These are phyloP conservation scores for Diprion similis DNA, from an alignment of 1,140 invertebrate genomes.

Conservation along the genomic window DNA sequence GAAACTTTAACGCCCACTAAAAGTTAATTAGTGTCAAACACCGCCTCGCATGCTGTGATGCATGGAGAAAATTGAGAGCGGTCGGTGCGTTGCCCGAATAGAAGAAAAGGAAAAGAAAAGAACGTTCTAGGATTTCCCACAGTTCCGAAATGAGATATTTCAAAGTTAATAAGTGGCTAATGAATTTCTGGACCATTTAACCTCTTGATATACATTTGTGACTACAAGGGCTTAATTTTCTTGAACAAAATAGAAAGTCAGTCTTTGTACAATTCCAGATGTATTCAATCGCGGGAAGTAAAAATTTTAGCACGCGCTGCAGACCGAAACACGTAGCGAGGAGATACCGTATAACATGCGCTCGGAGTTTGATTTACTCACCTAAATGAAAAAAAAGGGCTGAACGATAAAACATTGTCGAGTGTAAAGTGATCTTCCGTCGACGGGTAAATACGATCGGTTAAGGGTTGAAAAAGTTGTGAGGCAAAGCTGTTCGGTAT, in stretches of 20 bases:
- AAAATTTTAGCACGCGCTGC: too few species aligned
- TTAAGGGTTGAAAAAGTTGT: background rate
- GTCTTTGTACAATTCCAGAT: too few species aligned
- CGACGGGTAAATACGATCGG: background rate
- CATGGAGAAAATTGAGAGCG: background rate
- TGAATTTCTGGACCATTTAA: background rate
- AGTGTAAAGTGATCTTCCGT: background rate
- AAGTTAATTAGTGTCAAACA: slow-evolving; percentile 8
- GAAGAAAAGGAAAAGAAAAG: background rate
- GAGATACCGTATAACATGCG: too few species aligned
- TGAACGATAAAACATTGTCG: background rate
- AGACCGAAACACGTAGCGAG: too few species aligned
- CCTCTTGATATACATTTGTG: background rate
- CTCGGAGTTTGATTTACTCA: too few species aligned
- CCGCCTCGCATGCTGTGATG: background rate
- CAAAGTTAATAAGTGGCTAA: background rate
- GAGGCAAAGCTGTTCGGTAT: too few species aligned
- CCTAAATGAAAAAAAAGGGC: too few species aligned
- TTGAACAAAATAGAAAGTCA: too few species aligned
- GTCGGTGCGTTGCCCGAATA: background rate
- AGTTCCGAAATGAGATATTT: background rate
- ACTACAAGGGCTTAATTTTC: too few species aligned
- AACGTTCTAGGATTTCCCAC: background rate
- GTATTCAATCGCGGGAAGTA: too few species aligned
- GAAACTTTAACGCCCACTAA: slow-evolving; percentile 5